These are phyloP conservation scores for Coenonympha glycerion DNA, from an alignment of 2,888 invertebrate genomes.

Conservation along the genomic window DNA sequence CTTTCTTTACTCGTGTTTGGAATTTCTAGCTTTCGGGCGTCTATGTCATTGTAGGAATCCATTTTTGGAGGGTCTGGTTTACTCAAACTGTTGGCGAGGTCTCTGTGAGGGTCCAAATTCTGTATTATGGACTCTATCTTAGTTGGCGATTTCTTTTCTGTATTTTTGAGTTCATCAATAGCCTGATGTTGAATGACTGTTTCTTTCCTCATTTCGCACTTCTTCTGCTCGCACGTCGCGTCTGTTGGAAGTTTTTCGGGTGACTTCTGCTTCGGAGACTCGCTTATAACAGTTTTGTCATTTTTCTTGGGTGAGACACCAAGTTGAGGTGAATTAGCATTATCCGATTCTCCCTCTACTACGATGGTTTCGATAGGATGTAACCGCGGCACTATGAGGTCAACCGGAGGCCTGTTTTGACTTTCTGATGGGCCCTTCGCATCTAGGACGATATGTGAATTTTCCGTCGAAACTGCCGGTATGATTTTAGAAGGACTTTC, in stretches of 20 bases:
- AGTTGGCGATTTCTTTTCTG: constrained; percentile 59
- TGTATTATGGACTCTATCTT: constrained; percentile 63
- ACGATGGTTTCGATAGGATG: constrained; percentile 63
- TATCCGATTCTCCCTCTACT: constrained; percentile 63
- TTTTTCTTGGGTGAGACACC: constrained; percentile 52
- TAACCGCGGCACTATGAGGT: constrained; percentile 53
- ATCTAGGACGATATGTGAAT: constrained; percentile 63
- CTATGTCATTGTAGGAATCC: constrained; percentile 54
- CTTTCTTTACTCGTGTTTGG: constrained; percentile 50
- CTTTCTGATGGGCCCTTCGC: constrained; percentile 56
- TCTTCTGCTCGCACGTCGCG: constrained; percentile 46
- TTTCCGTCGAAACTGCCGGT: constrained; percentile 62
- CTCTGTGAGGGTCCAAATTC: constrained; percentile 57
- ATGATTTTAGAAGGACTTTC: constrained; percentile 64
- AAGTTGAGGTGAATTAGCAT: constrained; percentile 43
- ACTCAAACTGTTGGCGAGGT: constrained; percentile 43
- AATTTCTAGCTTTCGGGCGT: constrained; percentile 46
- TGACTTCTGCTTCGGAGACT: constrained; percentile 52
- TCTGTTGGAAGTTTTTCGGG: constrained; percentile 48
- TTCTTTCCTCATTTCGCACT: constrained; percentile 60
- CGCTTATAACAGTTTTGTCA: constrained; percentile 54
- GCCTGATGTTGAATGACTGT: constrained; percentile 68
- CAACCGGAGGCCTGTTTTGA: constrained; percentile 44
- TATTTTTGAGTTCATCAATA: constrained; percentile 49
- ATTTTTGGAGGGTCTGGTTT: constrained; percentile 55